Percentiles rank a stretch among this genome's conserved stretches.
phyloP scores from a whole-genome alignment of 2,888 invertebrate genomes.

The Phanerotoma sp. region DNA sequence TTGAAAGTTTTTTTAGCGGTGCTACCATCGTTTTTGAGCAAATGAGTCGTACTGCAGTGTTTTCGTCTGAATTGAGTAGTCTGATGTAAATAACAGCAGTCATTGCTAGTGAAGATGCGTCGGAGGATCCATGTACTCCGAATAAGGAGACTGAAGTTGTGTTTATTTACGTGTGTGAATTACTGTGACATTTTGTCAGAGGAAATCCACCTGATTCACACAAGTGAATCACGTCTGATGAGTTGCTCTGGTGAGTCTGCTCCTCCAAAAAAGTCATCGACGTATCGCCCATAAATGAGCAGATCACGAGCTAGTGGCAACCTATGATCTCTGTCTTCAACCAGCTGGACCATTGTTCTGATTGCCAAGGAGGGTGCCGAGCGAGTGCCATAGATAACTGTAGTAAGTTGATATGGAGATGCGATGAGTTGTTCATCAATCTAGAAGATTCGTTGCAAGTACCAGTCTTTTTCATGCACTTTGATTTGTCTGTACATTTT shows the following conservation, averaged over 20 bases:
- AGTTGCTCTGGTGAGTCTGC: constrained; percentile 15
- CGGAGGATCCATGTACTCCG: too few species aligned
- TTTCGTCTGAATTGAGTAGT: too few species aligned
- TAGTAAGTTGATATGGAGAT: neutral
- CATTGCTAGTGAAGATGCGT: too few species aligned
- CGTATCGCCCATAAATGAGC: constrained; percentile 11
- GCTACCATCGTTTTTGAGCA: too few species aligned
- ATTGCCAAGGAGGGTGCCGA: constrained; percentile 25
- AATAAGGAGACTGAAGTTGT: too few species aligned
- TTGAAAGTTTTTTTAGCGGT: too few species aligned
- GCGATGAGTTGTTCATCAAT: neutral
- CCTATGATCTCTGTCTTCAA: constrained; percentile 14
- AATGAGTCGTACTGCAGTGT: too few species aligned
- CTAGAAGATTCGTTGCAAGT: constrained; percentile 48
- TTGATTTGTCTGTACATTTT: constrained; percentile 12
- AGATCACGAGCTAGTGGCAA: constrained; percentile 16
- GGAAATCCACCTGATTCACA: constrained; percentile 12
- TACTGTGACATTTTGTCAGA: neutral
- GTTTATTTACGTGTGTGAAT: too few species aligned
- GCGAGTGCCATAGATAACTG: constrained; percentile 12
- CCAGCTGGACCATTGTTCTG: constrained; percentile 8
- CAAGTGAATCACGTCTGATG: constrained; percentile 9
- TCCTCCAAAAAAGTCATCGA: constrained; percentile 27
- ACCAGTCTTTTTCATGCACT: constrained; percentile 25
- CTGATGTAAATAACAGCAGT: too few species aligned